Conservation (phyloP, 2,888 invertebrate species). For the Euplexia lucipara region DNA sequence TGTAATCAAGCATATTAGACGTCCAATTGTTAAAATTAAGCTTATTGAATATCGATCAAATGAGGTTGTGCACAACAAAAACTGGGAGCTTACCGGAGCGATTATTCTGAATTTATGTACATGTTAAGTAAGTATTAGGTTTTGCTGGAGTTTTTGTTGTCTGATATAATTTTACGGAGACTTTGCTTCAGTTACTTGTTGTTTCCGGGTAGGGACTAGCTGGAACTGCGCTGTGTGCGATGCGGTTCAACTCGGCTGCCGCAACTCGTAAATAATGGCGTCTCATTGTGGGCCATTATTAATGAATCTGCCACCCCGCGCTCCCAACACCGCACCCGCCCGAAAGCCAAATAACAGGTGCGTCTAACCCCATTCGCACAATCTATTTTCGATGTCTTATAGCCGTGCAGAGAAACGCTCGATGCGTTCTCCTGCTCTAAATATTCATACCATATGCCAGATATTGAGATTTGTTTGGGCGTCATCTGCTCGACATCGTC, state of each 20-base stretch:
- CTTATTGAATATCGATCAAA: slow-evolving; percentile 74
- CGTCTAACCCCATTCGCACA: slow-evolving; percentile 91
- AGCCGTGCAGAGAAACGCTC: slow-evolving; percentile 88
- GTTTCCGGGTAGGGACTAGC: slow-evolving; percentile 66
- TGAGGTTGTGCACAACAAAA: slow-evolving; percentile 64
- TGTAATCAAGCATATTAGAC: slow-evolving; percentile 75
- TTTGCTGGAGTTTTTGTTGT: slow-evolving; percentile 41
- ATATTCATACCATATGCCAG: slow-evolving; percentile 90
- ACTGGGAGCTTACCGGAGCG: slow-evolving; percentile 39
- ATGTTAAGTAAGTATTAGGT: slow-evolving; percentile 39
- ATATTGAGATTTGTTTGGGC: slow-evolving; percentile 90
- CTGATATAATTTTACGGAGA: slow-evolving; percentile 35
- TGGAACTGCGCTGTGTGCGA: slow-evolving; percentile 72
- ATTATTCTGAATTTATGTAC: slow-evolving; percentile 39
- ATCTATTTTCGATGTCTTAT: slow-evolving; percentile 91
- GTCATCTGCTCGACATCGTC: slow-evolving; percentile 88
- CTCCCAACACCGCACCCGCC: slow-evolving; percentile 80
- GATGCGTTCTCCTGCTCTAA: slow-evolving; percentile 88
- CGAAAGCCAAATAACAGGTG: slow-evolving; percentile 90
- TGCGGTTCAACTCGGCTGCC: slow-evolving; percentile 84
- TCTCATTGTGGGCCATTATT: slow-evolving; percentile 90
- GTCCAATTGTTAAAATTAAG: slow-evolving; percentile 77
- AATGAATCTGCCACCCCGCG: slow-evolving; percentile 87
- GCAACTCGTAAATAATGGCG: slow-evolving; percentile 89
- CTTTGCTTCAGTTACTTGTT: slow-evolving; percentile 54